Percentiles rank a stretch among this genome's conserved stretches.
phyloP scores from a whole-genome alignment of 2,888 invertebrate genomes.

The Scaptomyza reducta region DNA sequence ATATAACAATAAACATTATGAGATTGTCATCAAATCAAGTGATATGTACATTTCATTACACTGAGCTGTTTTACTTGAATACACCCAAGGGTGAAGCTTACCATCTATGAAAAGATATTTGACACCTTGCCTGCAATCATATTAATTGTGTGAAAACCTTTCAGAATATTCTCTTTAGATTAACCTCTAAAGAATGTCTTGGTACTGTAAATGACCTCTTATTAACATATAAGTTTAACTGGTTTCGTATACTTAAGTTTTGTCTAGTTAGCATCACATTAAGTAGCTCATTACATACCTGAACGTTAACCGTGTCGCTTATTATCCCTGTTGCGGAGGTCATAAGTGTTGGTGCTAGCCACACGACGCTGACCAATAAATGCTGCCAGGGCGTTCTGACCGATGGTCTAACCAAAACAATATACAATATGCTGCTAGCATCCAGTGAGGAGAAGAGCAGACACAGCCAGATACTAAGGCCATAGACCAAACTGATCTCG shows the following conservation, averaged over 20 bases:
- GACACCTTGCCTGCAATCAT: too few species aligned
- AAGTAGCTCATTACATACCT: conserved; percentile 56
- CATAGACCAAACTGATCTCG: conserved; percentile 69
- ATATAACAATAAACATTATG: neutral
- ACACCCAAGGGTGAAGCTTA: neutral
- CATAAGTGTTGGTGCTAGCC: conserved; percentile 59
- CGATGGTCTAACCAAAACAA: conserved; percentile 34
- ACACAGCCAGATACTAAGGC: conserved; percentile 61
- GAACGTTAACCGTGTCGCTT: conserved; percentile 55
- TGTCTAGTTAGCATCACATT: neutral
- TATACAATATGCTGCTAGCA: conserved; percentile 55
- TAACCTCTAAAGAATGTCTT: neutral
- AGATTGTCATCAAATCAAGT: conserved; percentile 30
- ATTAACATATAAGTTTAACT: neutral
- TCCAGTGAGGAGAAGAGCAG: conserved; percentile 61
- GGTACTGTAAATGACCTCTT: neutral
- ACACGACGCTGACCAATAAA: conserved; percentile 38
- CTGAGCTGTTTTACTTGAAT: neutral
- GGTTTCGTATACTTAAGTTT: neutral
- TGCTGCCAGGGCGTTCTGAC: neutral
- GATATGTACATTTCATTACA: conserved; percentile 24
- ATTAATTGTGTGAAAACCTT: too few species aligned
- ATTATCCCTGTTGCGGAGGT: conserved; percentile 53
- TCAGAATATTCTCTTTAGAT: too few species aligned
- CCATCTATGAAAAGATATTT: neutral